These are phyloP conservation scores for Acanthosoma haemorrhoidale DNA, from an alignment of 2,888 invertebrate species.

Conservation along the genomic window DNA sequence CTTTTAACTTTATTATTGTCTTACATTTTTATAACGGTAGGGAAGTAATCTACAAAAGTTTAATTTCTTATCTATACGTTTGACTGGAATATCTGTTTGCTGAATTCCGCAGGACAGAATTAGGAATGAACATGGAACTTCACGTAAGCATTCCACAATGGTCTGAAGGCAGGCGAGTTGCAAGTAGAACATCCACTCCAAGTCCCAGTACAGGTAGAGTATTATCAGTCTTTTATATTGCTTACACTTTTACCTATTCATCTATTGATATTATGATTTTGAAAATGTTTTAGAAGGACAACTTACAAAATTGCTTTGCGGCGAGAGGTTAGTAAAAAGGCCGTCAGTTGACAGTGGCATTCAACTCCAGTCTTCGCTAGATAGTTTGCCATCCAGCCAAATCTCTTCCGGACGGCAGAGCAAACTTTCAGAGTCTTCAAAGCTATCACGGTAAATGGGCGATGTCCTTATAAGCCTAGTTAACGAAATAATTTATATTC, in stretches of 20 bases:
- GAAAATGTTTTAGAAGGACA: constrained; percentile 1
- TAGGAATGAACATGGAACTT: constrained; percentile 47
- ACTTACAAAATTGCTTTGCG: constrained; percentile 24
- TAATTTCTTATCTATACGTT: no score
- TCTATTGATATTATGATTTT: not conserved
- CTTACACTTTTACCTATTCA: not conserved
- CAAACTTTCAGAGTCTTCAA: constrained; percentile 46
- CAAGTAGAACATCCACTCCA: constrained; percentile 37
- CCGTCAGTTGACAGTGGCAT: constrained; percentile 76
- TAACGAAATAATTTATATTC: no score
- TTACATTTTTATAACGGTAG: no score
- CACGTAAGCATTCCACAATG: constrained; percentile 45
- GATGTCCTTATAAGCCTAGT: no score
- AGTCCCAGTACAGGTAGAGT: constrained; percentile 35
- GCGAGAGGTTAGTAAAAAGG: constrained; percentile 57
- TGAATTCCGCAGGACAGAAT: constrained; percentile 36
- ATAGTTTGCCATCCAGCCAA: constrained; percentile 45
- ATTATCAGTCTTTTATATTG: not conserved
- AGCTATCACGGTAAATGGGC: constrained; percentile 47
- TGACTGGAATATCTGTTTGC: no score
- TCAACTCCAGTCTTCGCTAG: constrained; percentile 54
- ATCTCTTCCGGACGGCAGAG: constrained; percentile 44
- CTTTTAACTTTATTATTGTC: no score
- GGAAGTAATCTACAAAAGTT: no score
- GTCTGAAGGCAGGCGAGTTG: constrained; percentile 37